Evolutionary conservation across 2,888 invertebrate genomes (phyloP), one percentile per base, ranked within the genome.

Genomic region (Andrena minutula): DNA sequence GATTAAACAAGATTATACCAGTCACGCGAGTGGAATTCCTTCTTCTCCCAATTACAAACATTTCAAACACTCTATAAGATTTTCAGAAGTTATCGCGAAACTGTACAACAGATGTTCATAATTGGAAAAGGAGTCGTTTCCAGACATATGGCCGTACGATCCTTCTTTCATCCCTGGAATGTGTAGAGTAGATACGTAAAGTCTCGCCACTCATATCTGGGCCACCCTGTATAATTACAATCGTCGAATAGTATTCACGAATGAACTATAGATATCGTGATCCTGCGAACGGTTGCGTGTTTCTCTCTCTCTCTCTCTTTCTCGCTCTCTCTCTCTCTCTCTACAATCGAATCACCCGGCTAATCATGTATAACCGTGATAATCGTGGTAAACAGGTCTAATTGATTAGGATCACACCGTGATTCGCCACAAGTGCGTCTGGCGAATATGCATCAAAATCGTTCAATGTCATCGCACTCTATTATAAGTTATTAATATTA

Each of bases 401-500:
- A 77, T 88, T 79, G 66, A 77, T 82, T 83, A 83, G 75, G 69
- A 86, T 79, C 71, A 80, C 74, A 80, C 75, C 79, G 82, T 73
- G 49, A 51, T 30, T 63, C 79, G 71, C 75, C 79, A 73, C 78
- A 74, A 75, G 66, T 78, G 81, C 85, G 64, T 82, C 68, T 66
- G 86, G 66, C 86, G 83, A 75, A 51, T 63, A 75, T 85, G 74
- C 73, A 68, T 83, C 60, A 70, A 53, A 81, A 83, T 88, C 88
- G 88, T 82, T 86, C 80, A 66, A 79, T 83, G 61, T 86, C 75
- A 75, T 83, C 80, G 75, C 80, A 86, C 80, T 88, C 75, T 75
- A 81, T 80, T 63, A 86, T 88, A 88, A 87, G 88, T 87, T 86
- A 86, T 83, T 86, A 86, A 85, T 81, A 81, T 79, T 84, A 84